Evolutionary conservation across 2,797 vertebrate genomes (phyloP).

Genomic region (Myioborus melanocephalus): DNA sequence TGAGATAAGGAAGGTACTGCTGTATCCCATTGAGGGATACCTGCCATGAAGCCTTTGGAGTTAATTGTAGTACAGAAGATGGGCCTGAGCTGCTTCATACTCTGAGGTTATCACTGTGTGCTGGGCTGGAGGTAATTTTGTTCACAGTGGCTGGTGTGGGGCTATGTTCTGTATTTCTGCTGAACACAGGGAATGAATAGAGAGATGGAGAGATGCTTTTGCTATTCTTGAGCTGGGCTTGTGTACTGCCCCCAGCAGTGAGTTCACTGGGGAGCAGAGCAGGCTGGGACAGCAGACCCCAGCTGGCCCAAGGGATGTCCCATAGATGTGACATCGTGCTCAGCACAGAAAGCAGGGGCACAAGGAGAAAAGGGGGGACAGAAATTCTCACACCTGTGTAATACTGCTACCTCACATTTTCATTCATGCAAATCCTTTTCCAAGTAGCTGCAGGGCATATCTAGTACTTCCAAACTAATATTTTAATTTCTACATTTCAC

Average conservation of each 20-base stretch:
- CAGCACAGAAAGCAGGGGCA: background rate
- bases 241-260: background rate
- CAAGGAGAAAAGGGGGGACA: background rate
- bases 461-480: conserved; percentile 7
- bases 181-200: background rate
- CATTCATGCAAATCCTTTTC: background rate
- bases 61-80: background rate
- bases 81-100: background rate
- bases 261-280: background rate
- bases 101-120: background rate
- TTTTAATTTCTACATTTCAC: conserved; percentile 51
- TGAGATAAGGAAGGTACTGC: background rate
- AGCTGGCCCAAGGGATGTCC: background rate
- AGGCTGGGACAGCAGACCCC: background rate
- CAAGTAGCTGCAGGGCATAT: background rate
- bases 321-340: background rate
- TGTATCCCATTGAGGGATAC: background rate
- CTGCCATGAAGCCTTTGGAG: background rate
- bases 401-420: background rate
- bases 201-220: background rate
- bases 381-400: background rate
- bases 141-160: background rate
- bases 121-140: background rate
- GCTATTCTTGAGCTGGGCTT: background rate
- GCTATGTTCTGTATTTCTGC: background rate